Conservation (phyloP, 2,113 vertebrate genomes). For the Oostethus manadensis region DNA sequence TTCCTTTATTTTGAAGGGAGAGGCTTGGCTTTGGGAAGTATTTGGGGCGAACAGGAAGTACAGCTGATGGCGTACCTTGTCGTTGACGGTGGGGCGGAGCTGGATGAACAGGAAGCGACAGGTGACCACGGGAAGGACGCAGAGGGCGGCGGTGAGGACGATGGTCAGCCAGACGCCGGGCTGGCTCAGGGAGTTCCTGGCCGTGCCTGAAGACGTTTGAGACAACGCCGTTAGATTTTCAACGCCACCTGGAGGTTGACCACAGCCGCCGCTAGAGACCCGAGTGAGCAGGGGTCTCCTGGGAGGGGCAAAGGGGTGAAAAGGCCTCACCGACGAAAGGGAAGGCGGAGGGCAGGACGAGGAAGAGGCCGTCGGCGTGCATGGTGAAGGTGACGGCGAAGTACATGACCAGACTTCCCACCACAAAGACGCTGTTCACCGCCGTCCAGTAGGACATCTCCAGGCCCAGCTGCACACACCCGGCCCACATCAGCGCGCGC, state of each 20-base stretch:
- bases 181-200: constrained; percentile 81
- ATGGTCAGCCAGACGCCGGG: constrained; percentile 83
- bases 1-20: no score
- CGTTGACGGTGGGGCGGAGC: constrained; percentile 76
- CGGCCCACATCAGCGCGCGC: not conserved
- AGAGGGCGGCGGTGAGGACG: constrained; percentile 80
- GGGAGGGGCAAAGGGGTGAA: no score
- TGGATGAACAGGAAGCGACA: constrained; percentile 78
- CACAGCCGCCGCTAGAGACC: no score
- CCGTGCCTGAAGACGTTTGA: constrained; percentile 73
- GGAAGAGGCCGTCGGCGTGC: constrained; percentile 85
- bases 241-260: not conserved
- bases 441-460: constrained; percentile 91
- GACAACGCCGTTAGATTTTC: not conserved
- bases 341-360: constrained; percentile 76
- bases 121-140: constrained; percentile 79
- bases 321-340: constrained; percentile 82
- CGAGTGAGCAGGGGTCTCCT: no score
- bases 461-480: constrained; percentile 78
- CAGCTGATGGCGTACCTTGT: constrained; percentile 70
- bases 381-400: constrained; percentile 87
- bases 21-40: no score
- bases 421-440: constrained; percentile 85
- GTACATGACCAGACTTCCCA: constrained; percentile 90
- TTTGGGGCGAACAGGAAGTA: not conserved